A percentile compares a stretch with the other conserved stretches of the same genome.
These are phyloP conservation scores for Galeruca laticollis DNA, from an alignment of 2,888 invertebrate genomes.

Conservation along the genomic window DNA sequence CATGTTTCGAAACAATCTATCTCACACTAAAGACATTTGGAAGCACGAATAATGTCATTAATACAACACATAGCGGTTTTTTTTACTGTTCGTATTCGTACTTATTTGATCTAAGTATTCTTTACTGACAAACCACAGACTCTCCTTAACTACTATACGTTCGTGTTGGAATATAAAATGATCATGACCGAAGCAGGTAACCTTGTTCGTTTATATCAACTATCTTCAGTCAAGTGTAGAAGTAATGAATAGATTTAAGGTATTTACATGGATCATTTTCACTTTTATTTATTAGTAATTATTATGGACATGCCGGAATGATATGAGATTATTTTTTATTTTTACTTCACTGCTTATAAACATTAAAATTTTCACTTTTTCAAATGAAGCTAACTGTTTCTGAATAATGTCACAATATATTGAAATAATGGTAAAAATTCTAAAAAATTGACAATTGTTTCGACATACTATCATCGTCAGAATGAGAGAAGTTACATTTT, in stretches of 20 bases:
- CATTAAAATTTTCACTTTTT: too few relatives aligned
- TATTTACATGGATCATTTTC: background rate
- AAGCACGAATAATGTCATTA: background rate
- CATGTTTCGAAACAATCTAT: background rate
- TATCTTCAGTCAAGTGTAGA: conserved; percentile 13
- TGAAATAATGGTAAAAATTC: too few relatives aligned
- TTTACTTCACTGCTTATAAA: too few relatives aligned
- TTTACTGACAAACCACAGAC: conserved; percentile 2
- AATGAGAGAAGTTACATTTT: too few relatives aligned
- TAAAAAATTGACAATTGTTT: too few relatives aligned
- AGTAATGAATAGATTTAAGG: background rate
- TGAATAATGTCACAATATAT: too few relatives aligned
- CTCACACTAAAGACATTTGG: background rate
- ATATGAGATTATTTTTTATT: too few relatives aligned
- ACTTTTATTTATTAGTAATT: background rate
- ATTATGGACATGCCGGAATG: too few relatives aligned
- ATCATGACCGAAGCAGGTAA: conserved; percentile 11
- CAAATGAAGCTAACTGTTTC: too few relatives aligned
- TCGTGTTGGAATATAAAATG: conserved; percentile 10
- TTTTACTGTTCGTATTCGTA: background rate
- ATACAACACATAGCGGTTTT: conserved; percentile 2
- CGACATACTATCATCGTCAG: too few relatives aligned
- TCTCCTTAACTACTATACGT: background rate
- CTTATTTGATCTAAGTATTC: conserved; percentile 3
- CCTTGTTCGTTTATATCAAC: conserved; percentile 15